Conservation (phyloP, 2,113 vertebrate species). For the Ornithorhynchus anatinus region DNA sequence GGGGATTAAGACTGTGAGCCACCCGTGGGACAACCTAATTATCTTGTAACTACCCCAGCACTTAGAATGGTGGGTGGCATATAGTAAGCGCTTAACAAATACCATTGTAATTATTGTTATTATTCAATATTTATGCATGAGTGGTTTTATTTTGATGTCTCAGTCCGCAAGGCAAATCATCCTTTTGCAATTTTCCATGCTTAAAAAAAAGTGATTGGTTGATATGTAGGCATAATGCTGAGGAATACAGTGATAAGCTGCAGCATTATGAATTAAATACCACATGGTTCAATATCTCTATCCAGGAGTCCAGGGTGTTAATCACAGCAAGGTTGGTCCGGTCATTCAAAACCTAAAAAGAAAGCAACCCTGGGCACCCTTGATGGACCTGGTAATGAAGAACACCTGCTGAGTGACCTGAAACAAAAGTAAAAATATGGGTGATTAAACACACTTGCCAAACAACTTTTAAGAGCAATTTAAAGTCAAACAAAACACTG, state of each 20-base stretch:
- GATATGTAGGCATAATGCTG: background rate
- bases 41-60: too few species aligned
- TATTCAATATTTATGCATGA: conserved; percentile 29
- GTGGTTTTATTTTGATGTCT: conserved; percentile 19
- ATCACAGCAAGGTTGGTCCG: background rate
- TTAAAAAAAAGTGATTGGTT: background rate
- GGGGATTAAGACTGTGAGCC: too few species aligned
- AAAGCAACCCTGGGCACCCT: conserved; percentile 11
- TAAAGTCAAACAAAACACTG: conserved; percentile 51
- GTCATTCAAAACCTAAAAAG: background rate
- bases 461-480: conserved; percentile 64
- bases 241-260: background rate
- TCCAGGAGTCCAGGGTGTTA: conserved; percentile 15
- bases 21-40: too few species aligned
- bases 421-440: conserved; percentile 55
- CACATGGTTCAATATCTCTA: background rate
- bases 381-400: background rate
- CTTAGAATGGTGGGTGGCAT: too few species aligned
- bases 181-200: conserved; percentile 32
- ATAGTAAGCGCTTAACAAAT: too few species aligned
- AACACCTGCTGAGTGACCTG: conserved; percentile 17
- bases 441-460: conserved; percentile 57
- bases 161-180: conserved; percentile 36
- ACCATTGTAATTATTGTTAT: too few species aligned
- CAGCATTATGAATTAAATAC: conserved; percentile 22